Evolutionary conservation across 2,888 invertebrate species (phyloP).

Genomic region (Ichneumoninae sp.): DNA sequence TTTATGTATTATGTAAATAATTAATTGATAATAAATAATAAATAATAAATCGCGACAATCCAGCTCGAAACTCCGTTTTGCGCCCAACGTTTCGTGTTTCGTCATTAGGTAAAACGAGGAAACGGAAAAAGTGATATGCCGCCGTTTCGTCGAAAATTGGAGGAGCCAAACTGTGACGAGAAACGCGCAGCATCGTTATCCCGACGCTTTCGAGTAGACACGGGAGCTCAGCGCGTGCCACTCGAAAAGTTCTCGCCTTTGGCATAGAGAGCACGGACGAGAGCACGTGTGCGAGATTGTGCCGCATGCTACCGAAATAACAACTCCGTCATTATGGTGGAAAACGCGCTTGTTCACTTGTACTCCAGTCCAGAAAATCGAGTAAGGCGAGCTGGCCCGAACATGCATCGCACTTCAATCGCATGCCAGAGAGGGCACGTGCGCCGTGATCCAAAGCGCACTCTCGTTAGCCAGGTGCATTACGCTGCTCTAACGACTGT

Average conservation of each 20-base stretch:
- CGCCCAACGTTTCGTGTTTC: background rate
- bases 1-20: too few relatives aligned
- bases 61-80: too few relatives aligned
- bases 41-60: too few relatives aligned
- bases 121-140: background rate
- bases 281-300: background rate
- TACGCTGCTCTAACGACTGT: conserved; percentile 53
- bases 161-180: background rate
- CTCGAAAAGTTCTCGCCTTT: conserved; percentile 26
- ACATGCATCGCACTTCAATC: conserved; percentile 7
- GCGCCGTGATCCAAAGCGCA: conserved; percentile 12
- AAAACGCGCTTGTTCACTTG: conserved; percentile 24
- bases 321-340: conserved; percentile 15
- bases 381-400: background rate
- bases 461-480: conserved; percentile 56
- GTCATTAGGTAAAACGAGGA: background rate
- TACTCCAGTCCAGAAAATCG: conserved; percentile 6
- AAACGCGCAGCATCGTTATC: conserved; percentile 38
- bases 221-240: background rate
- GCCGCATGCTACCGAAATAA: background rate
- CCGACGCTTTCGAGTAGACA: conserved; percentile 30
- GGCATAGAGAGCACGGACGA: background rate
- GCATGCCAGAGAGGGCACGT: conserved; percentile 12
- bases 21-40: too few relatives aligned
- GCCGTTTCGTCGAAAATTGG: background rate